phyloP scores from a whole-genome alignment of 2,888 invertebrate genomes.

The Scaptomyza parva region DNA sequence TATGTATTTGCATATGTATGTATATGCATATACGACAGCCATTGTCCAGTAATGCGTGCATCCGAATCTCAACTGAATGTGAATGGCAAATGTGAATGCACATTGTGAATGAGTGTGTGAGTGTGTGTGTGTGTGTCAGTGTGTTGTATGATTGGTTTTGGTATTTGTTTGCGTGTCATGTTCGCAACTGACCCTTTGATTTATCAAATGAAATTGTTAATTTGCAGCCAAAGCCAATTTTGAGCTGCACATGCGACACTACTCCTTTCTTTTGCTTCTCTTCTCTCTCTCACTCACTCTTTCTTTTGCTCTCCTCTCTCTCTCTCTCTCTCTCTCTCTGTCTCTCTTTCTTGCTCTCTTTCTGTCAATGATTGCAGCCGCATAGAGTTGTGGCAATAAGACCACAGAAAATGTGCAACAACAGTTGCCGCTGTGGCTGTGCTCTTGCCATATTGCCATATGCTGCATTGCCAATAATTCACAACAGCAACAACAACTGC shows the following conservation, averaged over 20 bases:
- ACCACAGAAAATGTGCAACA: constrained; percentile 34
- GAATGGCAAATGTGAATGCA: constrained; percentile 13
- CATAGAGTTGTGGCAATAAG: constrained; percentile 11
- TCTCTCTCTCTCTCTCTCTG: not conserved
- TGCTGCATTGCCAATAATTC: constrained; percentile 50
- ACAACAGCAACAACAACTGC: constrained; percentile 20
- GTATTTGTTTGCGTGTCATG: constrained; percentile 34
- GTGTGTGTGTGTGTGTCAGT: constrained; percentile 22
- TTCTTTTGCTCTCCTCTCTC: not conserved
- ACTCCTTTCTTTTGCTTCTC: not conserved
- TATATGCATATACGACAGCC: too few relatives aligned
- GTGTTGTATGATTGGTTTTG: constrained; percentile 22
- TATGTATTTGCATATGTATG: too few relatives aligned
- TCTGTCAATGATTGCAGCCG: not conserved
- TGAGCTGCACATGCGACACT: constrained; percentile 44
- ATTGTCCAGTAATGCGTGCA: constrained; percentile 68
- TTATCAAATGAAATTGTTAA: constrained; percentile 80
- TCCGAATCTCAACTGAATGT: constrained; percentile 48
- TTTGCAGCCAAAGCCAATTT: constrained; percentile 74
- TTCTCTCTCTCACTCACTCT: too few relatives aligned
- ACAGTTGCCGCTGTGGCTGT: constrained; percentile 27
- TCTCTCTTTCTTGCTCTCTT: not conserved
- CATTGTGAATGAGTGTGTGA: constrained; percentile 1
- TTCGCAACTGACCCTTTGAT: constrained; percentile 67
- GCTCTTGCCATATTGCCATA: constrained; percentile 16